A percentile compares a stretch with the other conserved stretches of the same genome.
Evolutionary conservation across 2,113 vertebrate species (phyloP).

Genomic region (Thomomys bottae): DNA sequence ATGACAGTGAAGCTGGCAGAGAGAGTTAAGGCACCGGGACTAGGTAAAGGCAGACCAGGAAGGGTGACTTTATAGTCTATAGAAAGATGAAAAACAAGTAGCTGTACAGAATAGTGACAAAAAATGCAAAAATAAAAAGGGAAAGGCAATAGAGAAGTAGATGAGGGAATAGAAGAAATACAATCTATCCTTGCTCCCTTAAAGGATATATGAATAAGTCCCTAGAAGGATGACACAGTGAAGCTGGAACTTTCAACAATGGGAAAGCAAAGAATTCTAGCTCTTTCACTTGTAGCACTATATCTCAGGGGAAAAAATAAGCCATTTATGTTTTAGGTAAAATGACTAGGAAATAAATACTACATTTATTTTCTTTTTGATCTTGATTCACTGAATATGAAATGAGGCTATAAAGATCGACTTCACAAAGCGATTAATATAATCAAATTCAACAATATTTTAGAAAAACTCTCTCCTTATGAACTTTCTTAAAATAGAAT

Average conservation of each 20-base stretch:
- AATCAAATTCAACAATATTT: conserved; percentile 3
- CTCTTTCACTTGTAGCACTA: not conserved
- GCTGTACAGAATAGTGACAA: not conserved
- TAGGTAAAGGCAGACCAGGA: not conserved
- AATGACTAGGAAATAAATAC: conserved; percentile 10
- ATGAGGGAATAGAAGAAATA: not conserved
- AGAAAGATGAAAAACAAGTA: not conserved
- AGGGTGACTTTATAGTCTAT: not conserved
- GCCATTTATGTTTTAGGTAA: not conserved
- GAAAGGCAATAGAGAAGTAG: not conserved
- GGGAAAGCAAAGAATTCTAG: not conserved
- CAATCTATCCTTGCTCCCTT: fast-evolving
- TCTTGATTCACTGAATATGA: conserved; percentile 32
- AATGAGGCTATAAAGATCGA: conserved; percentile 15
- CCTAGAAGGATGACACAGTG: not conserved
- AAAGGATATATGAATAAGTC: not conserved
- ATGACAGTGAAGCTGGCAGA: not conserved
- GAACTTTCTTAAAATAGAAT: not conserved
- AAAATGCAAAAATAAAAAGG: not conserved
- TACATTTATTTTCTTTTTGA: conserved; percentile 29
- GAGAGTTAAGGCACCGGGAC: not conserved
- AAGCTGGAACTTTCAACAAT: not conserved
- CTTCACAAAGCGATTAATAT: not conserved
- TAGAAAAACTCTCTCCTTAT: not conserved
- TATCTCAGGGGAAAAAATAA: not conserved